Evolutionary conservation across 1,140 invertebrate species (phyloP), one percentile per base, ranked within the genome.

Genomic region (Drosophila funebris): DNA sequence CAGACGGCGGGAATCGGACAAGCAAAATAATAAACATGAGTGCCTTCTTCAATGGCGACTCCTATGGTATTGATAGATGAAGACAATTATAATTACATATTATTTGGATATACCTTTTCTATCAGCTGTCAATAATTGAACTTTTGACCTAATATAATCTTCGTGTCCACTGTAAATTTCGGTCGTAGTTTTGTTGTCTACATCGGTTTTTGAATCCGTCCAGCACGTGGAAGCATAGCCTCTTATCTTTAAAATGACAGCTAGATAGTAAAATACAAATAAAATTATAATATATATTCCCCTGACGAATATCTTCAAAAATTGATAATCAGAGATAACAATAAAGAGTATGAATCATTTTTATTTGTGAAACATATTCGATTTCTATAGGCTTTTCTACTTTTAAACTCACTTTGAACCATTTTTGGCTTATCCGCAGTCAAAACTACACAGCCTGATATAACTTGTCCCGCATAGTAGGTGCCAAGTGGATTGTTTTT

Each of bases 21-120:
- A 24, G 87, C 92, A 80, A 95, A 95, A 16, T 93, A 93, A 76
- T 94, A 95, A 4, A 78, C 88, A 70, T 94, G 92, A n/a, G 92
- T 91, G 18, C 94, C 94, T 0, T 79, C 66, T 16, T 87, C 72
- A 58, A 90, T 82, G n/a, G 53, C 27, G 8, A 78, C 52, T 16
- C 64, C 83, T 82, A 43, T n/a, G 14, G 3, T 11, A 44, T 14
- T 5, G 6, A n/a, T 5, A 27, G 2, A 16, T 18, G n/a, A 29
- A 58, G 33, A 18, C 2, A 41, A 44, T 60, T 48, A 50, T 46
- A 41, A 50, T 46, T 36, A 33, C 4, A 20, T 4, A n/a, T 1
- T 6, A 52, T 52, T 57, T 39, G 48, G 5, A 22, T 60, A 39
- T n/a, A 88, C 83, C 70, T 37, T 77, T 68, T 13, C 73, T 48